Evolutionary conservation across 2,797 vertebrate species (phyloP).

Genomic region (Pangasius larnaudii): DNA sequence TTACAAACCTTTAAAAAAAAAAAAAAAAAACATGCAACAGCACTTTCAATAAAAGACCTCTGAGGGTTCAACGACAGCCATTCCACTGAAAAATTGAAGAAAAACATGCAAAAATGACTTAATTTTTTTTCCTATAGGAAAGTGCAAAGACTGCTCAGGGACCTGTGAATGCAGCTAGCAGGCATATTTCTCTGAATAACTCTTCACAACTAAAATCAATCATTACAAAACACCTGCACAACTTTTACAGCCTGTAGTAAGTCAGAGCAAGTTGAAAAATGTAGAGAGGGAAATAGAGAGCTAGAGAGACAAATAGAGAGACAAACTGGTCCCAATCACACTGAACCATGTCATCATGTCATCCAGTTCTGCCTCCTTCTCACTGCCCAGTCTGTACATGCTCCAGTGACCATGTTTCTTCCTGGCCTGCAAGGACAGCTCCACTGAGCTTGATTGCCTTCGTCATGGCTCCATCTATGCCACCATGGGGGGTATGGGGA

Average conservation of each 20-base stretch:
- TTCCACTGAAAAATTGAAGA: constrained; percentile 27
- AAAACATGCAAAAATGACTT: constrained; percentile 6
- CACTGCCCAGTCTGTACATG: not conserved
- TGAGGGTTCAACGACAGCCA: constrained; percentile 16
- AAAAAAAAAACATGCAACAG: constrained; percentile 18
- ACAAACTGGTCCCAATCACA: constrained; percentile 28
- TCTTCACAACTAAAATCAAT: constrained; percentile 23
- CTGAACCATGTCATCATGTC: not conserved
- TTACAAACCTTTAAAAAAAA: constrained; percentile 32
- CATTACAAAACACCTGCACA: constrained; percentile 18
- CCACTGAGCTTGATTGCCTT: constrained; percentile 29
- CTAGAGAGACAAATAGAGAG: no score
- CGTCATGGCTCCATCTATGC: constrained; percentile 17
- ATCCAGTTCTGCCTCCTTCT: not conserved
- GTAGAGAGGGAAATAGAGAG: not conserved
- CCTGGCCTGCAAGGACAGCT: constrained; percentile 31
- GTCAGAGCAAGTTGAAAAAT: not conserved
- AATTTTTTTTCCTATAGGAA: constrained; percentile 6
- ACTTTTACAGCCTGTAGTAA: constrained; percentile 6
- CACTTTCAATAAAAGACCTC: constrained; percentile 26
- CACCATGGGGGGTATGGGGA: constrained; percentile 25
- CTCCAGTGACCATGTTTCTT: constrained; percentile 2
- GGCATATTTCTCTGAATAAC: constrained; percentile 8
- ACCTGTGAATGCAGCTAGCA: constrained; percentile 9
- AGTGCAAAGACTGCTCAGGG: constrained; percentile 25